A percentile compares a stretch with the other conserved stretches of the same genome.
phyloP scores from a whole-genome alignment of 2,797 vertebrate genomes.

The Spea hammondii region DNA sequence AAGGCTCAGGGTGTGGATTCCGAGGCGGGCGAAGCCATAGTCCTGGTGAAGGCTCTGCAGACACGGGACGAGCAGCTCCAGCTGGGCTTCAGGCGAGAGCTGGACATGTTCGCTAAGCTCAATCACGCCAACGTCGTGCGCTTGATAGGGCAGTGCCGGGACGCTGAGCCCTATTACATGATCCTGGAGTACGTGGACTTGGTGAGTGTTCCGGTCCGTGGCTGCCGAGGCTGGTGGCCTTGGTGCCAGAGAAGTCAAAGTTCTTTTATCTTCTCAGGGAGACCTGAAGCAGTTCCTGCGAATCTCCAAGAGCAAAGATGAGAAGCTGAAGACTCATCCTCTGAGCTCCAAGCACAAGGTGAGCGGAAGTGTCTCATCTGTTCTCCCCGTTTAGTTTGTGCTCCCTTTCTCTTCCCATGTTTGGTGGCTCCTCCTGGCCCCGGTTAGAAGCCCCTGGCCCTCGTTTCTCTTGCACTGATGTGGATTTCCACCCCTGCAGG shows the following conservation, averaged over 20 bases:
- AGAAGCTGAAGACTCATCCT: constrained; percentile 79
- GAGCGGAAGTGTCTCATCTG: background rate
- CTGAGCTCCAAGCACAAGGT: constrained; percentile 94
- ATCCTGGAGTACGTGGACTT: constrained; percentile 95
- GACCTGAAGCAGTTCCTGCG: constrained; percentile 96
- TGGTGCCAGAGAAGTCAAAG: too few species aligned
- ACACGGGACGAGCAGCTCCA: constrained; percentile 87
- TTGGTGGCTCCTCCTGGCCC: background rate
- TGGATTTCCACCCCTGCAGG: constrained; percentile 64
- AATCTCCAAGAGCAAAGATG: constrained; percentile 93
- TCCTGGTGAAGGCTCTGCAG: constrained; percentile 93
- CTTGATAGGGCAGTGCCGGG: constrained; percentile 88
- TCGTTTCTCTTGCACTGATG: constrained; percentile 50
- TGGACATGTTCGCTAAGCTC: constrained; percentile 94
- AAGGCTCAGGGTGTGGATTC: constrained; percentile 86
- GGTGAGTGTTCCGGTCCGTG: constrained; percentile 65
- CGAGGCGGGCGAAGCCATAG: constrained; percentile 78
- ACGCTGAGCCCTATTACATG: constrained; percentile 89
- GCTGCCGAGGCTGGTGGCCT: background rate
- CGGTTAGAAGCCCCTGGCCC: constrained; percentile 86
- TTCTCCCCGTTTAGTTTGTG: too few species aligned
- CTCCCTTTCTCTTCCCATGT: background rate
- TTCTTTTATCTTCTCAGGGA: constrained; percentile 69
- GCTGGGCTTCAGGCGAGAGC: constrained; percentile 87
- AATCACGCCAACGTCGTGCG: constrained; percentile 84